Evolutionary conservation across 2,797 vertebrate genomes (phyloP).

Genomic region (Triplophysa yarkandensis): DNA sequence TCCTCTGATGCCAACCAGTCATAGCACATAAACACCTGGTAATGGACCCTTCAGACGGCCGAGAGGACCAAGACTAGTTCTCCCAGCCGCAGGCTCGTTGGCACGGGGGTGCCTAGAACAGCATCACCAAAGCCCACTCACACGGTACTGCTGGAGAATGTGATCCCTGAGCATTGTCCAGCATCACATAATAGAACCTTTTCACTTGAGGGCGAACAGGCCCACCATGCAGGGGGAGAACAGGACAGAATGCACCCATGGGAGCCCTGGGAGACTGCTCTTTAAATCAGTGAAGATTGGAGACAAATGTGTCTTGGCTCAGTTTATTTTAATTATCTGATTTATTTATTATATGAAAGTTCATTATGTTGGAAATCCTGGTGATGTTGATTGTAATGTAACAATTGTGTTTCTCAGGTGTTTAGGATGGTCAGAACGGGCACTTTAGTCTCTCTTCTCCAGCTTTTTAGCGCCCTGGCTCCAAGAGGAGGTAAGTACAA

Average conservation of each 20-base stretch:
- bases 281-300: slow-evolving; percentile 73
- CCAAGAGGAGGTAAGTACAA: slow-evolving; percentile 78
- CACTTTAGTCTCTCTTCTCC: slow-evolving; percentile 85
- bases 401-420: slow-evolving; percentile 45
- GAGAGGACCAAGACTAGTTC: slow-evolving; percentile 55
- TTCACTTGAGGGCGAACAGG: slow-evolving; percentile 69
- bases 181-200: slow-evolving; percentile 76
- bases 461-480: slow-evolving; percentile 80
- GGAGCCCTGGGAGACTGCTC: slow-evolving; percentile 81
- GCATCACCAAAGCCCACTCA: slow-evolving; percentile 68
- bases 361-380: not conserved
- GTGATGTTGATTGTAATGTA: not conserved
- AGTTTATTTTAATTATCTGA: slow-evolving; percentile 42
- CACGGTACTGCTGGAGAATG: slow-evolving; percentile 75
- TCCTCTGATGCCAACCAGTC: slow-evolving; percentile 72
- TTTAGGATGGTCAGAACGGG: slow-evolving; percentile 88
- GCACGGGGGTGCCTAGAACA: slow-evolving; percentile 62
- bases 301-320: slow-evolving; percentile 46
- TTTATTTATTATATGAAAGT: slow-evolving; percentile 9
- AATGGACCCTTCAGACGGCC: slow-evolving; percentile 72
- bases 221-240: slow-evolving; percentile 55
- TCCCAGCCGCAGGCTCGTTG: slow-evolving; percentile 62
- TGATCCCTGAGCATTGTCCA: slow-evolving; percentile 82
- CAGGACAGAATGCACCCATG: slow-evolving; percentile 62
- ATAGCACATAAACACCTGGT: slow-evolving; percentile 75